A percentile compares a stretch with the other conserved stretches of the same genome.
phyloP scores from a whole-genome alignment of 1,140 invertebrate genomes.

The Aporrectodea caliginosa region DNA sequence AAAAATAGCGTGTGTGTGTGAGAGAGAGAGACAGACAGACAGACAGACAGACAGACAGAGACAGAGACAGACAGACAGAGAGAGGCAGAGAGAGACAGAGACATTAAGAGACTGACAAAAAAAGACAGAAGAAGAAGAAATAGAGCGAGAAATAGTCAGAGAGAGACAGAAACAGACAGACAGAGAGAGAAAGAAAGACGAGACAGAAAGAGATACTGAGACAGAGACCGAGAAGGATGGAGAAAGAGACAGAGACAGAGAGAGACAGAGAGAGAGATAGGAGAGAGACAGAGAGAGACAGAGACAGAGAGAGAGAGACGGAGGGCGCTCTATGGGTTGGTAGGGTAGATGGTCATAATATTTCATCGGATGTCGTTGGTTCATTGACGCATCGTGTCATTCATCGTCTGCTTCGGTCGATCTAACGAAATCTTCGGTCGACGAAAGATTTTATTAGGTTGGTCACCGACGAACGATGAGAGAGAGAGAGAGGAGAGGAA shows the following conservation, averaged over 20 bases:
- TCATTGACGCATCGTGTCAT: no score
- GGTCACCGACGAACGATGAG: no score
- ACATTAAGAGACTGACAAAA: not conserved
- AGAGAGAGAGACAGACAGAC: not conserved
- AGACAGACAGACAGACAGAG: not conserved
- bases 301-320: conserved; percentile 1
- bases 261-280: not conserved
- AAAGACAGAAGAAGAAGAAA: no score
- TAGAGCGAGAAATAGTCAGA: not conserved
- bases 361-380: no score
- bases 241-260: not conserved
- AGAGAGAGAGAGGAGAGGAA: no score
- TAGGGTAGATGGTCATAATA: no score
- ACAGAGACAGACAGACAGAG: not conserved
- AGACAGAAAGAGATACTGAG: not conserved
- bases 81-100: not conserved
- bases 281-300: not conserved
- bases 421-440: no score
- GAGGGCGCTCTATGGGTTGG: no score
- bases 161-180: not conserved
- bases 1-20: not conserved
- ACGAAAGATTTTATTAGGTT: no score
- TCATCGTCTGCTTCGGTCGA: no score
- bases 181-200: not conserved
- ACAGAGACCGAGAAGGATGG: not conserved